Evolutionary conservation across 1,140 invertebrate genomes (phyloP), one percentile per base, ranked within the genome.

Genomic region (Drosophila kikkawai): DNA sequence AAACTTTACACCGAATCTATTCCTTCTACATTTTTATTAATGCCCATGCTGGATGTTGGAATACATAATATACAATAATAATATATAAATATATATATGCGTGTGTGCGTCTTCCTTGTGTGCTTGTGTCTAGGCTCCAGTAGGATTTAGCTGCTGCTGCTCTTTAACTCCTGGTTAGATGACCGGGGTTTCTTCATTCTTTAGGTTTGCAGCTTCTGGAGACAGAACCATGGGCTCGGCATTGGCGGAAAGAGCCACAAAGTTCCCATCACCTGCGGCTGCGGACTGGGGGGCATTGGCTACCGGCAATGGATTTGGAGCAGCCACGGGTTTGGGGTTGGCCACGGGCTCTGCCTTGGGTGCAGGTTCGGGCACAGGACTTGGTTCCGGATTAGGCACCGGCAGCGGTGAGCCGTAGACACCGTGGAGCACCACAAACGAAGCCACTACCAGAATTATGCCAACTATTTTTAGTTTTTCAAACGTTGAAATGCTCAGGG

Each of bases 401-500:
- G 76, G 75, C 11, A 22, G 8, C 5, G 73, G 61, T 4, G 22
- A 39, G 15, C 77, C 82, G 45, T 75, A 70, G 47, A 63, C 74
- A 39, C 74, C 66, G 60, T 82, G 78, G 44, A 85, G 58, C 68
- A 85, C 42, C 11, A 63, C 74, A 42, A 85, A 61, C 4, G 82
- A 19, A 0, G 64, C 78, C 48, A 82, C 82, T 85, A 81, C 36
- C n/a, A 86, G 17, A 56, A 85, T 47, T 1, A 79, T 34, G 13
- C 51, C 63, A 61, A 45, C 82, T 85, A 57, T 55, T 56, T 50
- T 79, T 81, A 85, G 79, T 79, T 75, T 63, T 44, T 79, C 70
- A 57, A 51, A 66, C 44, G 53, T 70, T 67, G 36, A 19, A 37
- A 15, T 26, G n/a, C 11, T 57, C n/a, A 11, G 19, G 19, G 1